Evolutionary conservation across 2,888 invertebrate genomes (phyloP).

Genomic region (Pristionchus fissidentatus): DNA sequence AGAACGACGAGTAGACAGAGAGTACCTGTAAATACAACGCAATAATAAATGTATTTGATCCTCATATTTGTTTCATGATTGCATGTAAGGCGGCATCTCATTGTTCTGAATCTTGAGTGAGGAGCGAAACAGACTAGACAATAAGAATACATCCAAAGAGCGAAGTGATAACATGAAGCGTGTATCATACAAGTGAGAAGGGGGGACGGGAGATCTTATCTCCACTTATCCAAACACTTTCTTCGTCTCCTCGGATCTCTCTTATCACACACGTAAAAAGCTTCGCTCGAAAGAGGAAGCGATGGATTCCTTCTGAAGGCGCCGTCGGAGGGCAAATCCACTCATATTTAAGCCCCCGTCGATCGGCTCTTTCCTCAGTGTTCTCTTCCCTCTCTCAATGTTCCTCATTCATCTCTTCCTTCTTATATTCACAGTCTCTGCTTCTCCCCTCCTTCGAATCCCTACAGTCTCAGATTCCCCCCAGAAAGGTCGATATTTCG

Average conservation of each 20-base stretch:
- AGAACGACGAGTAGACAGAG: not conserved
- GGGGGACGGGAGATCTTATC: too few relatives aligned
- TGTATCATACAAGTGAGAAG: too few relatives aligned
- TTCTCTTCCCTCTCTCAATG: not conserved
- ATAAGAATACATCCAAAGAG: too few relatives aligned
- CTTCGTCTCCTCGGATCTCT: not conserved
- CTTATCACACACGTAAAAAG: constrained; percentile 27
- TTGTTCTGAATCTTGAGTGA: too few relatives aligned
- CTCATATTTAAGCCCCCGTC: not conserved
- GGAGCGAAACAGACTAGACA: too few relatives aligned
- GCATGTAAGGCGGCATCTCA: too few relatives aligned
- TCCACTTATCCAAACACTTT: constrained; percentile 10
- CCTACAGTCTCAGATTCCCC: not conserved
- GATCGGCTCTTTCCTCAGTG: not conserved
- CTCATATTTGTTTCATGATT: too few relatives aligned
- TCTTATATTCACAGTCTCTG: not conserved
- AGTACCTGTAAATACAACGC: constrained; percentile 1
- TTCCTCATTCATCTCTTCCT: not conserved
- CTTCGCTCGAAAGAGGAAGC: not conserved
- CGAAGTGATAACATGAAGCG: too few relatives aligned
- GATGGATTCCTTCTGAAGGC: not conserved
- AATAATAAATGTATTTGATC: too few relatives aligned
- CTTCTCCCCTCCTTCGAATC: constrained; percentile 6
- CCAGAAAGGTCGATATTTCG: constrained; percentile 12
- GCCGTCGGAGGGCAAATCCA: not conserved